phyloP scores from a whole-genome alignment of 2,797 vertebrate genomes.

The Vespertilio murinus region DNA sequence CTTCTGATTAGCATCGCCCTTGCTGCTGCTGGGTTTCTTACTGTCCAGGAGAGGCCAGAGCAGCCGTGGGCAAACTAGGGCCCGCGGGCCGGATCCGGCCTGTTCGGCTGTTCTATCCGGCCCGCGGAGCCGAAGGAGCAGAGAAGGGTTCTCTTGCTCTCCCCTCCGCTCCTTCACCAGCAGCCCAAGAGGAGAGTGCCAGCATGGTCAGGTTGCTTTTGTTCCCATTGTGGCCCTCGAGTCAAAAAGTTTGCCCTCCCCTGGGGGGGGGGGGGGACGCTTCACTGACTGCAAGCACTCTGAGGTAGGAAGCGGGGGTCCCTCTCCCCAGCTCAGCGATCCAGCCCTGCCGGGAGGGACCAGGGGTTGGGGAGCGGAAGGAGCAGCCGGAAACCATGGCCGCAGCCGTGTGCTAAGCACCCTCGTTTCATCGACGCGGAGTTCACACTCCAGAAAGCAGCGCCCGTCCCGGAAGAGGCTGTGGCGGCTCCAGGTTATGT shows the following conservation, averaged over 20 bases:
- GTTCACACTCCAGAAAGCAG: background rate
- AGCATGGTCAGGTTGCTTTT: too few species aligned
- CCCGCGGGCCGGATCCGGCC: too few species aligned
- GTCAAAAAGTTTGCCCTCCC: too few species aligned
- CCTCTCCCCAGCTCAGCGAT: background rate
- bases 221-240: too few species aligned
- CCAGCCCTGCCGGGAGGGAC: background rate
- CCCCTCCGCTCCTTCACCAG: too few species aligned
- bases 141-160: too few species aligned
- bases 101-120: too few species aligned
- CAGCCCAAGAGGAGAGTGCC: too few species aligned
- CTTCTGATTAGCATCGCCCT: background rate
- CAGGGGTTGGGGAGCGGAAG: background rate
- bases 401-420: too few species aligned
- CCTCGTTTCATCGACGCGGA: accelerated
- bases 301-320: background rate
- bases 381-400: background rate
- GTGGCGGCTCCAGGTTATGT: background rate
- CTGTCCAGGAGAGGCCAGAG: background rate
- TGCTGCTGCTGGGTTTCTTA: background rate
- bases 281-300: background rate
- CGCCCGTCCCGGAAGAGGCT: background rate
- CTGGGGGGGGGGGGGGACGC: too few species aligned
- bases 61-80: too few species aligned
- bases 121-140: too few species aligned